These are phyloP conservation scores for Oryzias curvinotus DNA, from an alignment of 2,113 vertebrate species.

Conservation along the genomic window DNA sequence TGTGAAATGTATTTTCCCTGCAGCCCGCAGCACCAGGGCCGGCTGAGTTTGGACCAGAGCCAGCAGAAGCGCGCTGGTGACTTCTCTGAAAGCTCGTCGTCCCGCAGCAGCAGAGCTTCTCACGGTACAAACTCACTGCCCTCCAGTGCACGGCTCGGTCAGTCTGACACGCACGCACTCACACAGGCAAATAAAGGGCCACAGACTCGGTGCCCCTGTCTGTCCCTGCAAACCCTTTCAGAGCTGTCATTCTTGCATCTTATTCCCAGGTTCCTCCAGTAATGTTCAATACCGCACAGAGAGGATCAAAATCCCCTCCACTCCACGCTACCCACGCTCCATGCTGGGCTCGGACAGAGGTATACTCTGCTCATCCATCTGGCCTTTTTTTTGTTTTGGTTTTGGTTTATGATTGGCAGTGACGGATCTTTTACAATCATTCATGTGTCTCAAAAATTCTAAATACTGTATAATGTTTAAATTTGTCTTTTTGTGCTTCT, in stretches of 20 bases:
- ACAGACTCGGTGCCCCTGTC: conserved; percentile 2
- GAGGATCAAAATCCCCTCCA: conserved; percentile 96
- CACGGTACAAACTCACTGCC: conserved; percentile 95
- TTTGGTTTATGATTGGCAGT: too few species aligned
- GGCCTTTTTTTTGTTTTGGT: not conserved
- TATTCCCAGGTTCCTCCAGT: conserved; percentile 85
- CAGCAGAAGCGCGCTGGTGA: conserved; percentile 84
- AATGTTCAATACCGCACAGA: conserved; percentile 93
- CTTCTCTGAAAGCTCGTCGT: conserved; percentile 83
- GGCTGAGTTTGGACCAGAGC: conserved; percentile 92
- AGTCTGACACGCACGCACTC: conserved; percentile 65
- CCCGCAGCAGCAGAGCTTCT: conserved; percentile 84
- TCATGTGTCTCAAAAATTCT: too few species aligned
- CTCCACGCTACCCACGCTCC: conserved; percentile 91
- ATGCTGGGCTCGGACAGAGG: conserved; percentile 94
- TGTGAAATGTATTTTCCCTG: not conserved
- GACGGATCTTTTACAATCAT: too few species aligned
- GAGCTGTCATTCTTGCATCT: conserved; percentile 12
- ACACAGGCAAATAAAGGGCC: conserved; percentile 14
- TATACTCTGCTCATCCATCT: conserved; percentile 45
- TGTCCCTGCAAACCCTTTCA: conserved; percentile 1
- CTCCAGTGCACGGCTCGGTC: conserved; percentile 91
- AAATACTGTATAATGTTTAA: not conserved
- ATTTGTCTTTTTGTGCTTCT: conserved; percentile 8
- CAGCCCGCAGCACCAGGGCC: conserved; percentile 93